phyloP scores from a whole-genome alignment of 1,140 invertebrate genomes.

The Amyelois transitella region DNA sequence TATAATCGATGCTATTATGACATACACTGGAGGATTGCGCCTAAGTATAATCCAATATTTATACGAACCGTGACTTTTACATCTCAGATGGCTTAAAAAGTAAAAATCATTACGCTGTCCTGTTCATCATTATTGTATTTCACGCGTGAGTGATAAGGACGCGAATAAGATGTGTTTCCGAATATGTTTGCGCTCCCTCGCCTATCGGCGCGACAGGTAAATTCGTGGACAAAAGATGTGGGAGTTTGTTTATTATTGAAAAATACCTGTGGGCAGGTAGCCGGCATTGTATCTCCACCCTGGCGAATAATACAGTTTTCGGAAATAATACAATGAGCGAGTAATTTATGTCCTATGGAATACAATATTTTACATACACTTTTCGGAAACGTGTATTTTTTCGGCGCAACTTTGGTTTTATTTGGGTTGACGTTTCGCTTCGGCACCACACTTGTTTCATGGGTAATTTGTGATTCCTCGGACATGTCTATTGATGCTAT shows the following conservation, averaged over 20 bases:
- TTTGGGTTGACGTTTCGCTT: constrained; percentile 53
- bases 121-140: constrained; percentile 14
- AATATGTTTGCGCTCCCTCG: constrained; percentile 57
- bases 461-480: constrained; percentile 59
- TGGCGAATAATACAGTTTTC: constrained; percentile 67
- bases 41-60: constrained; percentile 73
- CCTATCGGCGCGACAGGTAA: constrained; percentile 57
- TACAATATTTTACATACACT: constrained; percentile 59
- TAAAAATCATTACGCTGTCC: constrained; percentile 30
- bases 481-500: constrained; percentile 37
- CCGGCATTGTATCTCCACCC: constrained; percentile 43
- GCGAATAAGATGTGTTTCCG: constrained; percentile 1
- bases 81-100: constrained; percentile 24
- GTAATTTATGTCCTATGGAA: constrained; percentile 64
- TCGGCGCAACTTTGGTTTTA: constrained; percentile 28
- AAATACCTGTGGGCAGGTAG: constrained; percentile 67
- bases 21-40: constrained; percentile 68
- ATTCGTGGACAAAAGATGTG: constrained; percentile 60
- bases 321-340: constrained; percentile 68
- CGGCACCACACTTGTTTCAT: constrained; percentile 66
- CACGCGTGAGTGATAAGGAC: constrained; percentile 15
- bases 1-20: constrained; percentile 71
- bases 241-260: constrained; percentile 57
- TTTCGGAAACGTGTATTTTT: constrained; percentile 62
- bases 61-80: constrained; percentile 52